Base-by-base conservation (phyloP, 2,113 vertebrate genomes). In the Anthoscopus minutus region DNA sequence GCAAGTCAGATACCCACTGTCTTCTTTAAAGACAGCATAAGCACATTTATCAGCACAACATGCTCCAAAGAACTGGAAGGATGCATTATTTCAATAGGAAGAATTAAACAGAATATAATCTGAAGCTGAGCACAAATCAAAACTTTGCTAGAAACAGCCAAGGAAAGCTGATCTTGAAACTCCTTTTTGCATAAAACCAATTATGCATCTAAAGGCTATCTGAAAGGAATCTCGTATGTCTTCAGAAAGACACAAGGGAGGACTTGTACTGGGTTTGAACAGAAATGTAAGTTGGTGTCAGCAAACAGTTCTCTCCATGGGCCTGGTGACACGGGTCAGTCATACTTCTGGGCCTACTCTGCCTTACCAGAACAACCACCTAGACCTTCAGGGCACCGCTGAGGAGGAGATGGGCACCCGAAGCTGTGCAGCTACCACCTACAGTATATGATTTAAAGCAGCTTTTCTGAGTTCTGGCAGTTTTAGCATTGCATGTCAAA, bases 251-350 rank as follows among this genome's bases (percentile, higher is more conserved):
- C 22, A 28, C 3, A 21, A 20, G 30, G 45, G 27, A 80, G 47
- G 38, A 61, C 38, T 15, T 35, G 38, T 30, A 31, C 19, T 51
- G 35, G 1, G 2, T 15, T 53, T 45, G 10, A 45, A 48, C 23
- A 42, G 61, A 87, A 28, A 19, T 0, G 2, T 2, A 5, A 5
- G 9, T 3, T 4, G 1, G 1, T 58, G 23, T 54, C 50, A 71
- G 51, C 37, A 67, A 17, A 18, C 27, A 42, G 20, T 9, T 73
- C 15, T 27, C 50, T 35, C 42, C 28, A 48, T 0, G 0, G 50
- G 50, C 28, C 42, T 38, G 1, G 1, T 20, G 23, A 25, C 71
- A 42, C 0, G 0, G 51, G 23, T 14, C 6, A 5, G 16, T n/a
- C 70, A 25, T 35, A 28, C 28, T 35, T 42, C 35, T 11, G 40